These are phyloP conservation scores for Addax nasomaculatus DNA, from an alignment of 2,113 vertebrate genomes.

Conservation along the genomic window DNA sequence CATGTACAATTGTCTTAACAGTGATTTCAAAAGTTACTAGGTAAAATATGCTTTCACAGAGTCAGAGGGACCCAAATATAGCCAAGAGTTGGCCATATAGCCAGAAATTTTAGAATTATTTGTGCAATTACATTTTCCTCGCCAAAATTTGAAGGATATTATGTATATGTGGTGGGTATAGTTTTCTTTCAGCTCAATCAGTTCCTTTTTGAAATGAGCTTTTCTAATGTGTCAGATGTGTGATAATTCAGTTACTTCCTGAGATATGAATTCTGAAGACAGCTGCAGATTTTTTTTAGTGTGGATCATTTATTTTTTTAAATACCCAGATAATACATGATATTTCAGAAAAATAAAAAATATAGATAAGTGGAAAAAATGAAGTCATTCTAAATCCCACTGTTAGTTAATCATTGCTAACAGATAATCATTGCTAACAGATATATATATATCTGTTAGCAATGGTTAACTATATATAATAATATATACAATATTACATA, in stretches of 20 bases:
- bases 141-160: constrained; percentile 36
- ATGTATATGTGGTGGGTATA: background rate
- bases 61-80: constrained; percentile 34
- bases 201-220: constrained; percentile 46
- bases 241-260: constrained; percentile 57
- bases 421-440: background rate
- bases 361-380: background rate
- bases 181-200: constrained; percentile 51
- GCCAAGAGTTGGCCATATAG: background rate
- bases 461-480: no score
- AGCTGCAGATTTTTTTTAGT: constrained; percentile 42
- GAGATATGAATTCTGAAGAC: constrained; percentile 44
- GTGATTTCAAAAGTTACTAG: constrained; percentile 42
- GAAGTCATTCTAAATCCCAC: background rate
- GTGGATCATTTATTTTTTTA: constrained; percentile 38
- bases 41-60: constrained; percentile 30
- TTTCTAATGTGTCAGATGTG: constrained; percentile 52
- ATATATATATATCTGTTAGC: background rate
- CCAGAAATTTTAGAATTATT: constrained; percentile 41
- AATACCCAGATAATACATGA: constrained; percentile 1
- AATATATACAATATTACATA: no score
- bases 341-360: constrained; percentile 34
- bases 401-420: background rate
- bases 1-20: background rate
- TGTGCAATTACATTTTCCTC: constrained; percentile 18